These are phyloP conservation scores for Sarcophaga rosellei DNA, from an alignment of 2,888 invertebrate species.

Conservation along the genomic window DNA sequence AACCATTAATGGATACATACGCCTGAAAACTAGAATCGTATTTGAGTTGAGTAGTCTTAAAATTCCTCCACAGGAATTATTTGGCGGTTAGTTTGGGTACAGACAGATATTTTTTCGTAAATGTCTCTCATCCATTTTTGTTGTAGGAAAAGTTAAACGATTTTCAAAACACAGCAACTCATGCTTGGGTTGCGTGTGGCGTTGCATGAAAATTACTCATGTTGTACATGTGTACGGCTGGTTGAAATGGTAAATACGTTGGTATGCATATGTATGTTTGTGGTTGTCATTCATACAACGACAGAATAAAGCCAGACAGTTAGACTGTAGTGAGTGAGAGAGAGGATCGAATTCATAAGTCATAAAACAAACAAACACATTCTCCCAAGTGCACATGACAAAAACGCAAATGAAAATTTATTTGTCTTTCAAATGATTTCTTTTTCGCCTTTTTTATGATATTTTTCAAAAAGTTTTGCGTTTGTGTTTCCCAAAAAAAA, in stretches of 20 bases:
- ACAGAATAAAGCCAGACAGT: slow-evolving; percentile 36
- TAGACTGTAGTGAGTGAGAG: neutral
- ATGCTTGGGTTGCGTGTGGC: neutral
- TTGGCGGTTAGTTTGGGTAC: no score
- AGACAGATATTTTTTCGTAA: no score
- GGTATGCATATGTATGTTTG: neutral
- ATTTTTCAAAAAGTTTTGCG: neutral
- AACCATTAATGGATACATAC: no score
- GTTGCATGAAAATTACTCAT: neutral
- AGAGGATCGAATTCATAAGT: slow-evolving; percentile 1
- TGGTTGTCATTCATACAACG: slow-evolving; percentile 1
- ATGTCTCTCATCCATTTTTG: no score
- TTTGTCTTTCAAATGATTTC: slow-evolving; percentile 28
- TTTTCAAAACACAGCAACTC: neutral
- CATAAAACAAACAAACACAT: slow-evolving; percentile 45
- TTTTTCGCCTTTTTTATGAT: neutral
- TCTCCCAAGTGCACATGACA: slow-evolving; percentile 51
- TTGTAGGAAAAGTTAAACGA: neutral
- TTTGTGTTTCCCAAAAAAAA: neutral
- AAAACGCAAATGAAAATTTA: slow-evolving; percentile 51
- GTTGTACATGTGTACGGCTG: neutral
- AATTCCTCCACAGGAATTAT: no score
- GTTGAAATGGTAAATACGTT: neutral
- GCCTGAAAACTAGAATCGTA: no score
- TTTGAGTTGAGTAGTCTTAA: no score